phyloP scores from a whole-genome alignment of 2,888 invertebrate genomes.

The Entomobrya proxima region DNA sequence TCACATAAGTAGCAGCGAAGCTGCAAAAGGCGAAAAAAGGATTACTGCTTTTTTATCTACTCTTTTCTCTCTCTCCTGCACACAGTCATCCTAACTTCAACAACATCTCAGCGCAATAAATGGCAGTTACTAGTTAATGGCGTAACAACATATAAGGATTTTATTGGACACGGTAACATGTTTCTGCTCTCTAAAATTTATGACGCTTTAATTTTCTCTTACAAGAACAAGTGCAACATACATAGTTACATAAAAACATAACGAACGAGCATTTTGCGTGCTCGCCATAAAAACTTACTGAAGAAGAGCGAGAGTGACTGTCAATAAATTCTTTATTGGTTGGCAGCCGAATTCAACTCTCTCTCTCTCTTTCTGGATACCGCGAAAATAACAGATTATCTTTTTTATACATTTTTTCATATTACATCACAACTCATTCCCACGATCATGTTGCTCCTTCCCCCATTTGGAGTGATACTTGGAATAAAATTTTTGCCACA shows the following conservation, averaged over 20 bases:
- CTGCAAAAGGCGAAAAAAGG: constrained; percentile 62
- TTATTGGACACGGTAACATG: constrained; percentile 70
- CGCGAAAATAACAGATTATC: constrained; percentile 51
- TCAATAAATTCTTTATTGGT: constrained; percentile 68
- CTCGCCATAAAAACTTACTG: constrained; percentile 56
- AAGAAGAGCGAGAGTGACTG: constrained; percentile 19
- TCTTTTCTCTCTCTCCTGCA: constrained; percentile 34
- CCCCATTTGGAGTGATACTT: neutral
- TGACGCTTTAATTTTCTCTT: constrained; percentile 69
- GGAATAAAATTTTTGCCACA: constrained; percentile 52
- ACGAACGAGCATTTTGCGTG: constrained; percentile 52
- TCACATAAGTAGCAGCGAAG: constrained; percentile 54
- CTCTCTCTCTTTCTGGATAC: constrained; percentile 14
- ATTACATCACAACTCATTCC: constrained; percentile 35
- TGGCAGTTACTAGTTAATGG: constrained; percentile 63
- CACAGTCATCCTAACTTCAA: constrained; percentile 24
- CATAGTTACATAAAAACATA: constrained; percentile 21
- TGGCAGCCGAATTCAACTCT: constrained; percentile 60
- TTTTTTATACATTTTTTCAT: constrained; percentile 16
- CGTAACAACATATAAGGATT: constrained; percentile 69
- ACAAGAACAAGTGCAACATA: constrained; percentile 36
- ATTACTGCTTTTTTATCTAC: constrained; percentile 64
- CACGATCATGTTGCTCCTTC: constrained; percentile 18
- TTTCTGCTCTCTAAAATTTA: constrained; percentile 69
- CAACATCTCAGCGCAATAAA: constrained; percentile 51